Conservation (phyloP, 2,797 vertebrate genomes). For the Iguana delicatissima region DNA sequence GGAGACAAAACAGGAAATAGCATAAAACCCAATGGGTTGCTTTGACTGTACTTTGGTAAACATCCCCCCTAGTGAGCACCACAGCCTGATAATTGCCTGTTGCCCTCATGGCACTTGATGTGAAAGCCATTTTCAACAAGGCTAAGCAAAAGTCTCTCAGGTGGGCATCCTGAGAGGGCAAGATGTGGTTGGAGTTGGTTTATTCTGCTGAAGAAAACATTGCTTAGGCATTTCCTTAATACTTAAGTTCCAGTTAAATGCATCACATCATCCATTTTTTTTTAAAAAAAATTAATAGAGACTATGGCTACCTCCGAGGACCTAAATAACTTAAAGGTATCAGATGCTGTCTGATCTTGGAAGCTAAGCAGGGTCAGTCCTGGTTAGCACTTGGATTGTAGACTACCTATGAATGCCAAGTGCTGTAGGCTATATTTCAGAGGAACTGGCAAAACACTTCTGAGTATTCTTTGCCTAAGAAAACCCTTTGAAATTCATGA, state of each 20-base stretch:
- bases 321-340: too few species aligned
- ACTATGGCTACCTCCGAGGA: slow-evolving; percentile 35
- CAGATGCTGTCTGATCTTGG: too few species aligned
- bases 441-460: too few species aligned
- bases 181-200: slow-evolving; percentile 28
- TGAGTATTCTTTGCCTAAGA: too few species aligned
- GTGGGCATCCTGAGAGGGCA: slow-evolving; percentile 52
- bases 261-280: slow-evolving; percentile 55
- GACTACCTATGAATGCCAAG: too few species aligned
- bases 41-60: background rate
- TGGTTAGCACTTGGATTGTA: too few species aligned
- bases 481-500: too few species aligned
- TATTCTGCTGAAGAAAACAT: slow-evolving; percentile 33
- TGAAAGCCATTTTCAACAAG: background rate
- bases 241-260: slow-evolving; percentile 64
- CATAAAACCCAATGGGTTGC: slow-evolving; percentile 16
- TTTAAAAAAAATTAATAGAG: slow-evolving; percentile 18
- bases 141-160: slow-evolving; percentile 46
- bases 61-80: background rate
- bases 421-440: too few species aligned
- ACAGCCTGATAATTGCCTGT: slow-evolving; percentile 6
- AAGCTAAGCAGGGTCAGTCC: too few species aligned
- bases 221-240: slow-evolving; percentile 32
- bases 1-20: slow-evolving; percentile 28
- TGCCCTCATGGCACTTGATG: background rate